Percentiles rank a stretch among this genome's conserved stretches.
Evolutionary conservation across 2,797 vertebrate genomes (phyloP).

Genomic region (Fringilla coelebs): DNA sequence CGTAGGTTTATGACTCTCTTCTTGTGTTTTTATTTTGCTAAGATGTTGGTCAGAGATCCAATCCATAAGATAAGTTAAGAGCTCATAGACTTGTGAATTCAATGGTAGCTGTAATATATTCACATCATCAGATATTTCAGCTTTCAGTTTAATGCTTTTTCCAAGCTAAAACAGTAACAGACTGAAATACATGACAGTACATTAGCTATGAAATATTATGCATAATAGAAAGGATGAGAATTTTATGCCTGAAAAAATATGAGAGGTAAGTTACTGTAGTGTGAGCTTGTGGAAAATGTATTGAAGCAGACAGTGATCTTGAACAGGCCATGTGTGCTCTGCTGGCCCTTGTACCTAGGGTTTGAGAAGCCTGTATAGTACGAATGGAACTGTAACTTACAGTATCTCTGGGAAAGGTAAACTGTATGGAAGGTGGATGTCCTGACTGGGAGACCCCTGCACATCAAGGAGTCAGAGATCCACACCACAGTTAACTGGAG

Average conservation of each 20-base stretch:
- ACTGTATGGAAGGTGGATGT: background rate
- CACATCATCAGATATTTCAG: background rate
- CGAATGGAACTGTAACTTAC: background rate
- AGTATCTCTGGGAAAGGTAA: background rate
- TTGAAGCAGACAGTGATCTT: background rate
- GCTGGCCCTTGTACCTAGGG: background rate
- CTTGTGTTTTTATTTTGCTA: constrained; percentile 59
- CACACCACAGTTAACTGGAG: background rate
- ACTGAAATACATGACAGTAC: background rate
- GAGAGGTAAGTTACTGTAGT: background rate
- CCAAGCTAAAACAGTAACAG: background rate
- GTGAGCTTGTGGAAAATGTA: background rate
- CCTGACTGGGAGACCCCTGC: background rate
- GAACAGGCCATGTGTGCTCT: background rate
- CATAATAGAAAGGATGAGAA: background rate
- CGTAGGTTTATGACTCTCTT: constrained; percentile 25
- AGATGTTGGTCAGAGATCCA: constrained; percentile 83
- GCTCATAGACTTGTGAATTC: constrained; percentile 73
- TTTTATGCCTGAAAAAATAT: background rate
- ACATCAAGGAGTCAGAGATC: background rate
- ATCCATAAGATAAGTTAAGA: constrained; percentile 82
- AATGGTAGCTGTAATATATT: constrained; percentile 65
- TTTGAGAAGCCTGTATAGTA: background rate
- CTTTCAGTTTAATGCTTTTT: background rate
- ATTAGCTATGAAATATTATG: background rate